Base-by-base conservation (phyloP, 2,888 invertebrate genomes). In the Nebria salina region DNA sequence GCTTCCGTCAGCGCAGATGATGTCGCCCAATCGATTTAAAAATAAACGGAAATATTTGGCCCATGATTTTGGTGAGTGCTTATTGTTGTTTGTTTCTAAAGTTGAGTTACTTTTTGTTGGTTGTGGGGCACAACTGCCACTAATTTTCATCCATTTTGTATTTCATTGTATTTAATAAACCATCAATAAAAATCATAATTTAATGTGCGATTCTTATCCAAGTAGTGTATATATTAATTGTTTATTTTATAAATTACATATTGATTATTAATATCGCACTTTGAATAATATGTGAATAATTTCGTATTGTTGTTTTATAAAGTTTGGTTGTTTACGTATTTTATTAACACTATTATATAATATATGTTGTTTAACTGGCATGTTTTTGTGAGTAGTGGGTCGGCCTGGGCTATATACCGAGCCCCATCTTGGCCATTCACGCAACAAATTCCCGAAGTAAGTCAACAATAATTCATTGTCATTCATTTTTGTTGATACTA, bases 391-490 rank as follows among this genome's bases (percentile, higher is more conserved):
- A 81, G 81, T 81, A 81, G 81, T 76, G 65, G 81, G 76, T 76
- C 81, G 76, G 81, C 81, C 81, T 76, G 81, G 81, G 72, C 76
- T 72, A 41, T 76, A 54, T 81, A 42, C 81, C 81, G 76, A 76
- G 76, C 81, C 81, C 76, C 81, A 81, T 26, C 76, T 76, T 76
- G 81, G 83, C 83, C 85, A 83, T 76, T 83, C 83, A 79, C 84
- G 85, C 83, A 89, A 89, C 86, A 90, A 89, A 85, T 86, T 89
- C 83, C 87, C 89, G 83, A 89, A 89, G 90, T 90, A 86, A 88
- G 88, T 87, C 54, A 54, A 54, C 11, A 54, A 26, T 68, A 2
- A 26, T n/a, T 68, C 26, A 68, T 34, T 73, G 15, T 11, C 41
- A 43, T 25, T 25, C 68, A 68, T 0, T 13, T 65, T n/a, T 65